phyloP scores from a whole-genome alignment of 1,140 invertebrate species.

The Zaprionus gabonicus region DNA sequence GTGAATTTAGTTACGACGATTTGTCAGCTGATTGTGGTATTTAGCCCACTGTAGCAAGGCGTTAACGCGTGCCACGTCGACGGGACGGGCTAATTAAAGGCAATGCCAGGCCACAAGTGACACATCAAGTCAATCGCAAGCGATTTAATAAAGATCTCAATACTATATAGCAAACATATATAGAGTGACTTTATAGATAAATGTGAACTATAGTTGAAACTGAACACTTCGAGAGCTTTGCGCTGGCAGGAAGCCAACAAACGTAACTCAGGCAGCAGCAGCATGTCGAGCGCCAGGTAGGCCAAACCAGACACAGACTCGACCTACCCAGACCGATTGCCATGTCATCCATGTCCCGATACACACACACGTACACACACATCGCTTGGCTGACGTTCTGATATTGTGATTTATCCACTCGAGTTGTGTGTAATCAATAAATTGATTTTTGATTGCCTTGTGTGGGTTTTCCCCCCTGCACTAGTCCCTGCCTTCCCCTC shows the following conservation, averaged over 20 bases:
- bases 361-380: slow-evolving; percentile 18
- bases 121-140: slow-evolving; percentile 19
- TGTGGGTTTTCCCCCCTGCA: slow-evolving; percentile 38
- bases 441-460: slow-evolving; percentile 77
- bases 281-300: slow-evolving; percentile 76
- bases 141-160: slow-evolving; percentile 17
- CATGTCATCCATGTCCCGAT: slow-evolving; percentile 14
- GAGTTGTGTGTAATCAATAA: slow-evolving; percentile 75
- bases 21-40: background rate
- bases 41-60: slow-evolving; percentile 34
- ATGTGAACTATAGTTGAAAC: slow-evolving; percentile 36
- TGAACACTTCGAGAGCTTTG: slow-evolving; percentile 27
- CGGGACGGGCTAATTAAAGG: slow-evolving; percentile 46
- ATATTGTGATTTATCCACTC: slow-evolving; percentile 51
- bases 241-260: slow-evolving; percentile 62
- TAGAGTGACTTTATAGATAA: background rate
- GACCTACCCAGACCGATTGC: slow-evolving; percentile 13
- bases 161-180: background rate
- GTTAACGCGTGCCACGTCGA: slow-evolving; percentile 26
- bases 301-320: background rate
- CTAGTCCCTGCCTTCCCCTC: background rate
- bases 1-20: background rate
- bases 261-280: slow-evolving; percentile 36
- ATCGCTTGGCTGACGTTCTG: slow-evolving; percentile 23
- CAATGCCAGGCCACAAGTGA: slow-evolving; percentile 45